These are phyloP conservation scores for Hydrozoanthus gracilis DNA, from an alignment of 92 coral and sea anemone species.

Conservation along the genomic window DNA sequence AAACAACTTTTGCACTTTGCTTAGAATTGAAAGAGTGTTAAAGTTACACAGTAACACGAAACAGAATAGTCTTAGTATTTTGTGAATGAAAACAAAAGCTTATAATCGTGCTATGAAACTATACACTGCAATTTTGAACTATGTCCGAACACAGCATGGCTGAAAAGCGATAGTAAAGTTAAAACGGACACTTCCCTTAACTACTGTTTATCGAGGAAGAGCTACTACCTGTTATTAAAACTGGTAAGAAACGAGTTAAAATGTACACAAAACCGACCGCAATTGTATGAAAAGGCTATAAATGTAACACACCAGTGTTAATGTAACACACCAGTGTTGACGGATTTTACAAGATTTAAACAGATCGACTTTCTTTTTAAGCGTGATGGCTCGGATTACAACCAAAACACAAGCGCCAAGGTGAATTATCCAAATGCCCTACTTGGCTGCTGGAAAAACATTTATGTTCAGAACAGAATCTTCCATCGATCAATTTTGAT, in stretches of 20 bases:
- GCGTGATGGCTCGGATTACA: too few species aligned
- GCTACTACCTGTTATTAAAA: conserved; percentile 4
- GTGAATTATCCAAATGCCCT: too few species aligned
- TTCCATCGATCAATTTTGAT: too few species aligned
- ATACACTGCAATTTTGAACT: neutral
- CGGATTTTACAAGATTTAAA: too few species aligned
- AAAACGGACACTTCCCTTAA: neutral
- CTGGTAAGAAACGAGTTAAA: conserved; percentile 13
- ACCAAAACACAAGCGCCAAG: too few species aligned
- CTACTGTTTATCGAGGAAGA: neutral
- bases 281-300: neutral
- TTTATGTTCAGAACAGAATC: too few species aligned
- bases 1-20: too few species aligned
- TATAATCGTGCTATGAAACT: neutral
- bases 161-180: neutral
- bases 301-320: neutral
- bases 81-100: neutral
- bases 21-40: too few species aligned
- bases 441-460: too few species aligned
- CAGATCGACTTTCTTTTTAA: too few species aligned
- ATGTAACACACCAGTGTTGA: too few species aligned
- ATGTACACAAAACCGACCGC: conserved; percentile 26
- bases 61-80: neutral
- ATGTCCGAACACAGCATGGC: neutral
- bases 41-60: too few species aligned